Conservation (phyloP, 1,140 invertebrate species). For the Brachionus koreanus region DNA sequence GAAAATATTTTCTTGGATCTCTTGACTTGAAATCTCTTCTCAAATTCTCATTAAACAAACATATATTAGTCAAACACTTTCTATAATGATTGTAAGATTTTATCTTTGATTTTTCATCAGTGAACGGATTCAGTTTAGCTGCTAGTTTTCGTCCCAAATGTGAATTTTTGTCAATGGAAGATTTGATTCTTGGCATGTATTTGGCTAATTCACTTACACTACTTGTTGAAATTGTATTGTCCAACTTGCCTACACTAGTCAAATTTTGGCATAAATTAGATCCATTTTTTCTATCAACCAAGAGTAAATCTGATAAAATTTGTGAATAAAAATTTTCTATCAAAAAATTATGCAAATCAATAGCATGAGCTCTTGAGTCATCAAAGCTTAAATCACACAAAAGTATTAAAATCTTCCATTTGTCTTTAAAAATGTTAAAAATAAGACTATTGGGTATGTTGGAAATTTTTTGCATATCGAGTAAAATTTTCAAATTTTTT, state of each 20-base stretch:
- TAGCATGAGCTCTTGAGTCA: not conserved
- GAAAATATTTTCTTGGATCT: not conserved
- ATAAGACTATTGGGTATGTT: not conserved
- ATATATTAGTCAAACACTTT: not conserved
- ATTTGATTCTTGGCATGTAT: conserved; percentile 2
- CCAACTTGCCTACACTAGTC: not conserved
- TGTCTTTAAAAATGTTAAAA: not conserved
- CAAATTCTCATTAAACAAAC: not conserved
- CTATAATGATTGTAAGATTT: conserved; percentile 22
- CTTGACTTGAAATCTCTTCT: not conserved
- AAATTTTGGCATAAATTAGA: not conserved
- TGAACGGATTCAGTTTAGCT: not conserved
- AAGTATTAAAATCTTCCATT: not conserved
- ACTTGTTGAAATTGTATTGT: not conserved
- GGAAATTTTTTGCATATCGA: not conserved
- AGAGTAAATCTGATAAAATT: not conserved
- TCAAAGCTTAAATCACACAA: not conserved
- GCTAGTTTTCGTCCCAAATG: not conserved
- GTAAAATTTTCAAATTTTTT: not conserved
- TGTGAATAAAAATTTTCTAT: not conserved
- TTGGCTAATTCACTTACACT: not conserved
- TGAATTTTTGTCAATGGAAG: conserved; percentile 16
- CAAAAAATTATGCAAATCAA: not conserved
- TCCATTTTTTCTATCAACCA: not conserved
- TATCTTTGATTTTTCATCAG: not conserved